These are phyloP conservation scores for Timandra comae DNA, from an alignment of 2,888 invertebrate genomes.

Conservation along the genomic window DNA sequence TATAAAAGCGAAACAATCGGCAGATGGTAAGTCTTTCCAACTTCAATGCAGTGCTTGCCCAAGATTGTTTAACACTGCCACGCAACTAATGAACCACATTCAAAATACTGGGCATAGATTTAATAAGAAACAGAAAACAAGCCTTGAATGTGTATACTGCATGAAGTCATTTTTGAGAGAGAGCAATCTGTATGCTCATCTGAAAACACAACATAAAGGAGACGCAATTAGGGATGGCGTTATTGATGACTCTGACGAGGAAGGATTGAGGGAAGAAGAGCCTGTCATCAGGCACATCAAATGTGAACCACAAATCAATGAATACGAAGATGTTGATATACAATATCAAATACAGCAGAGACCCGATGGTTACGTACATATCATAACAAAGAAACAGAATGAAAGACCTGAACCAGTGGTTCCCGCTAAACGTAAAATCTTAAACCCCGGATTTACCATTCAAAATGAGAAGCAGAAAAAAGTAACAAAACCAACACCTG, in stretches of 20 bases:
- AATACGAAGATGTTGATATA: conserved; percentile 45
- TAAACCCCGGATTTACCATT: conserved; percentile 49
- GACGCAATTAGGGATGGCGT: conserved; percentile 81
- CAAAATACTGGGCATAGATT: conserved; percentile 76
- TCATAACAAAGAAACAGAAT: conserved; percentile 48
- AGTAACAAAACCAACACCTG: conserved; percentile 20
- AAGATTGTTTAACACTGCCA: conserved; percentile 62
- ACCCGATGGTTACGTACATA: conserved; percentile 69
- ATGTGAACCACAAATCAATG: conserved; percentile 46
- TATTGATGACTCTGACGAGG: conserved; percentile 77
- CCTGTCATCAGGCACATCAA: conserved; percentile 25
- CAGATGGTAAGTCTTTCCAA: conserved; percentile 22
- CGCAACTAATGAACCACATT: conserved; percentile 65
- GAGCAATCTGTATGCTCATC: conserved; percentile 82
- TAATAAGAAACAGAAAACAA: conserved; percentile 55
- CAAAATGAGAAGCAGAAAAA: conserved; percentile 27
- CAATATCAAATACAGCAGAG: conserved; percentile 54
- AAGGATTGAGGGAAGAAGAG: conserved; percentile 28
- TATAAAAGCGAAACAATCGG: background rate
- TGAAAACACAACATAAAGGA: conserved; percentile 80
- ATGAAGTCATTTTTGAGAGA: conserved; percentile 83
- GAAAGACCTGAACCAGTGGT: conserved; percentile 25
- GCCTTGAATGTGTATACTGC: conserved; percentile 84
- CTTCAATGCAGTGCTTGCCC: conserved; percentile 72
- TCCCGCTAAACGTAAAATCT: conserved; percentile 51